phyloP scores from a whole-genome alignment of 1,140 invertebrate genomes.

The Brachionus manjavacas region DNA sequence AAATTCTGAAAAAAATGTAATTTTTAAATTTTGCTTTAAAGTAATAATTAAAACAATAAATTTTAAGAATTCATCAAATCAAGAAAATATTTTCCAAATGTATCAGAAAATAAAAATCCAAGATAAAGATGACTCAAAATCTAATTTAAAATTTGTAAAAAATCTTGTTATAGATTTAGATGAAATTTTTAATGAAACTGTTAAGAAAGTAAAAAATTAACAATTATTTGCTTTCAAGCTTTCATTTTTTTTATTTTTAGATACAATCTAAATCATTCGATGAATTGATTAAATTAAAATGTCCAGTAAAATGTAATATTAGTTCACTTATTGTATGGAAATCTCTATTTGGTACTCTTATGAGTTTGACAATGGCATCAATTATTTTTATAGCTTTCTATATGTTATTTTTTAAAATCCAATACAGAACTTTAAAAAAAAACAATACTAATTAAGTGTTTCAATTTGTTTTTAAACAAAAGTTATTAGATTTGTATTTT shows the following conservation, averaged over 20 bases:
- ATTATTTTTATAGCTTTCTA: background rate
- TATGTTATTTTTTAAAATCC: conserved; percentile 16
- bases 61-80: background rate
- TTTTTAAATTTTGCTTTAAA: background rate
- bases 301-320: background rate
- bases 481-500: too few species aligned
- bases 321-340: background rate
- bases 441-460: background rate
- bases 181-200: background rate
- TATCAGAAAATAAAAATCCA: background rate
- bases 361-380: background rate
- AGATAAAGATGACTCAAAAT: background rate
- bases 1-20: conserved; percentile 18
- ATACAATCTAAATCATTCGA: background rate
- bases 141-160: background rate
- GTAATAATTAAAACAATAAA: background rate
- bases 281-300: background rate
- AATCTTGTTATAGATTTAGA: background rate
- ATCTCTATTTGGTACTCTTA: background rate
- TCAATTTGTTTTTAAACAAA: too few species aligned
- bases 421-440: background rate
- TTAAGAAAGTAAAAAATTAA: background rate
- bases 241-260: background rate
- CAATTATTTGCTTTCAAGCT: background rate
- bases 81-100: background rate